Evolutionary conservation across 2,113 vertebrate genomes (phyloP).

Genomic region (Callopanchax toddi): DNA sequence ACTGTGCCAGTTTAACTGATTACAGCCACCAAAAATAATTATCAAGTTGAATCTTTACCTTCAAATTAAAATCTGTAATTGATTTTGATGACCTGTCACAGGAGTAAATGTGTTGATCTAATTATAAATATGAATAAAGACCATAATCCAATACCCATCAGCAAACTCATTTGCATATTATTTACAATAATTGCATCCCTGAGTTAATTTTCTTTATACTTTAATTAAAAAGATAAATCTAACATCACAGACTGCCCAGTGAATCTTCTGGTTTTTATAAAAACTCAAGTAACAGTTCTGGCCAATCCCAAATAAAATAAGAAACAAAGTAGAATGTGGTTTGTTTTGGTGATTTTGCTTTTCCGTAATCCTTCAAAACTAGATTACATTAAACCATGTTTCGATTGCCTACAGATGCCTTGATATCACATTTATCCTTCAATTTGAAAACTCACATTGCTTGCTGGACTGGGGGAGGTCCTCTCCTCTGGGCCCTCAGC

Average conservation of each 20-base stretch:
- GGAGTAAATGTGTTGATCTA: neutral
- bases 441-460: slow-evolving; percentile 81
- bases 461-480: slow-evolving; percentile 85
- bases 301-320: too few species aligned
- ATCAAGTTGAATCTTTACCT: neutral
- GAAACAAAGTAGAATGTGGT: too few species aligned
- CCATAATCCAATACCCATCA: neutral
- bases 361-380: neutral
- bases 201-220: neutral
- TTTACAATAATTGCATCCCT: neutral
- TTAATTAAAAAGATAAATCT: neutral
- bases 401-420: neutral
- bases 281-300: neutral
- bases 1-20: too few species aligned
- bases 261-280: neutral
- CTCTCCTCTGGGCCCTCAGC: slow-evolving; percentile 88
- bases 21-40: neutral
- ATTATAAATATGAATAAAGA: slow-evolving; percentile 11
- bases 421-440: neutral
- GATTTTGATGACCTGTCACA: too few species aligned
- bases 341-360: slow-evolving; percentile 4
- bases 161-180: neutral
- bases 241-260: neutral
- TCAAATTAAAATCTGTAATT: neutral
- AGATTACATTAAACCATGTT: neutral